Evolutionary conservation across 1,140 invertebrate species (phyloP), one percentile per base, ranked within the genome.

Genomic region (Microvelia longipes): DNA sequence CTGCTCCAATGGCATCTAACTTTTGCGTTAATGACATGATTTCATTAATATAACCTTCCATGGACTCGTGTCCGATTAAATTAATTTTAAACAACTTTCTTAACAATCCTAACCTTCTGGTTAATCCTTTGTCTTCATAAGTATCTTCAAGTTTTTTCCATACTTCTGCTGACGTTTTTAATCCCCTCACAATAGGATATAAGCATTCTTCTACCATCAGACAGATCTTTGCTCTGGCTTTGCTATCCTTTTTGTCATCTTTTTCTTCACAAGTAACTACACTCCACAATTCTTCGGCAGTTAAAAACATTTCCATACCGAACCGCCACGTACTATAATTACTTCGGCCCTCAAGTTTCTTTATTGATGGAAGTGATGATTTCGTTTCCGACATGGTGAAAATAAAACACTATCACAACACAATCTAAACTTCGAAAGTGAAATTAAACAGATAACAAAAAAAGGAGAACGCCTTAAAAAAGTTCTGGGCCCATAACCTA

Each of bases 251-350:
- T 15, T 61, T 61, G 1, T 24, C 35, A 14, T 68, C 68, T 24
- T 68, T 28, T 27, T 68, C 68, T 27, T 62, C 68, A 14, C 62
- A 5, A 2, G 50, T 68, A 2, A 61, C 30, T 2, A 29, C 29
- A 60, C 2, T 1, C 60, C 68, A 62, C 27, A 68, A 62, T 2
- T 68, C 68, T 28, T 68, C 50, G 11, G 25, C 25, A 2, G 50
- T 60, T 28, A 62, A 35, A 28, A 27, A 68, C 68, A 68, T 68
- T 28, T 62, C 68, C 68, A 68, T 61, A 2, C 50, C 68, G 27
- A 68, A 68, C 50, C 61, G 60, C 68, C 60, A 68, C 1, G 5
- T 24, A 25, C 15, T 61, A 26, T 61, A 68, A 28, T 61, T 68
- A n/a, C 30, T 28, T 25, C 50, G 24, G 60, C 68, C 60, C 24